Evolutionary conservation across 1,140 invertebrate species (phyloP).

Genomic region (Bilobella aurantiaca): DNA sequence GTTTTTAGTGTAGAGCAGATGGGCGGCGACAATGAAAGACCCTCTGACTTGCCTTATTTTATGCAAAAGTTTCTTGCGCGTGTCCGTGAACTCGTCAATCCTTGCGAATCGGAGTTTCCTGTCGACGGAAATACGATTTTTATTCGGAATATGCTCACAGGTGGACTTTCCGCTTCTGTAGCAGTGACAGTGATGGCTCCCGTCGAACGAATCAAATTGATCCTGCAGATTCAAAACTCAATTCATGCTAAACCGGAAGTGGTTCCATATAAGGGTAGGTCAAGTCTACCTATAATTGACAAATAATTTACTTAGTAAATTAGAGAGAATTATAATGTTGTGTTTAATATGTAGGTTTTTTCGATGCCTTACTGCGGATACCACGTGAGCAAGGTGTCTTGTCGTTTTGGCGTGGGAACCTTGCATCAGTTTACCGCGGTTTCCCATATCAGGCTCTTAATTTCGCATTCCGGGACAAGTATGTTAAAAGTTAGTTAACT

Average conservation of each 20-base stretch:
- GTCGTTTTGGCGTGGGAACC: conserved; percentile 31
- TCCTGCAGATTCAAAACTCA: conserved; percentile 78
- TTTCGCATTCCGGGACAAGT: conserved; percentile 30
- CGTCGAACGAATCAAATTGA: conserved; percentile 84
- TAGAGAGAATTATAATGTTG: conserved; percentile 7
- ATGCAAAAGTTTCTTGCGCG: too few relatives aligned
- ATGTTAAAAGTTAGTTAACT: neutral
- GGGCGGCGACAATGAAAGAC: too few relatives aligned
- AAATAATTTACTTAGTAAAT: neutral
- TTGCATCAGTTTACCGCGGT: conserved; percentile 13
- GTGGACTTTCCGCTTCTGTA: conserved; percentile 47
- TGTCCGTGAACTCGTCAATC: too few relatives aligned
- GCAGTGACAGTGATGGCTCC: conserved; percentile 81
- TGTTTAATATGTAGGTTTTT: conserved; percentile 6
- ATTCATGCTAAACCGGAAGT: conserved; percentile 69
- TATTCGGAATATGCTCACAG: conserved; percentile 14
- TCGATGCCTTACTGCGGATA: conserved; percentile 15
- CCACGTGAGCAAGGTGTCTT: conserved; percentile 24
- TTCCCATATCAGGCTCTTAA: conserved; percentile 31
- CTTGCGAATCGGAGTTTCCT: neutral
- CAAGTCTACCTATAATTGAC: neutral
- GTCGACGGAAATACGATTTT: neutral
- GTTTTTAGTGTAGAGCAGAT: too few relatives aligned
- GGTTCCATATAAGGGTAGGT: conserved; percentile 67
- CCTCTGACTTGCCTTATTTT: too few relatives aligned